Base-by-base conservation (phyloP, 2,113 vertebrate genomes). In the Psittacus erithacus region DNA sequence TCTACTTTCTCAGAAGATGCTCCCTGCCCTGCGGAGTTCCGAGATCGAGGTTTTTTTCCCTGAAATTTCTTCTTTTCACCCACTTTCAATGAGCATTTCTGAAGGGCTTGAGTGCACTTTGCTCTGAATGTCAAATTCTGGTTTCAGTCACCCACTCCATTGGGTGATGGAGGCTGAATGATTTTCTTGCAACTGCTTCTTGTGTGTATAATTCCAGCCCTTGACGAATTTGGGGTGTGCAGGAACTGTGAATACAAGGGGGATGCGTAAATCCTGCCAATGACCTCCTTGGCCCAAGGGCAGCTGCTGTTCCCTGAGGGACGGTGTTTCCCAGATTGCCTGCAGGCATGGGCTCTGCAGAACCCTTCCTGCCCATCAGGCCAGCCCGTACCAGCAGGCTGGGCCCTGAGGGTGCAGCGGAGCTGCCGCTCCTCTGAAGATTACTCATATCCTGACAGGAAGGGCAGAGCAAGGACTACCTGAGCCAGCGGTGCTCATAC, bases 381-480 rank as follows among this genome's bases (percentile, higher is more conserved):
- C 27, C 7, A 17, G 27, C 1, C 1, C 16, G n/a, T 59, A 60
- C 62, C 31, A 44, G 31, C 39, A 53, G 35, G 19, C 31, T 3
- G 1, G 44, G 38, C 11, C 20, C 17, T 80, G 39, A 70, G 57
- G 31, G 8, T 65, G 27, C 31, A 39, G 25, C 12, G 39, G 57
- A 70, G 44, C 31, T 90, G 49, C 20, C 0, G 4, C 20, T 76
- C 27, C 57, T 55, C 31, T 62, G 29, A 63, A 84, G 49, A 65
- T 35, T 8, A 35, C 55, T 53, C 1, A 0, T 8, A 29, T 44
- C 47, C 25, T 63, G 39, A 11, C 0, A 1, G 28, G 46, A 85
- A 89, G 38, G 65, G 39, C 43, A 83, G 44, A 86, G 19, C 43
- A 64, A 86, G 35, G 71, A 33, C 44, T 23, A 28, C n/a, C 16